Evolutionary conservation across 2,797 vertebrate genomes (phyloP).

Genomic region (Scolopax rusticola): DNA sequence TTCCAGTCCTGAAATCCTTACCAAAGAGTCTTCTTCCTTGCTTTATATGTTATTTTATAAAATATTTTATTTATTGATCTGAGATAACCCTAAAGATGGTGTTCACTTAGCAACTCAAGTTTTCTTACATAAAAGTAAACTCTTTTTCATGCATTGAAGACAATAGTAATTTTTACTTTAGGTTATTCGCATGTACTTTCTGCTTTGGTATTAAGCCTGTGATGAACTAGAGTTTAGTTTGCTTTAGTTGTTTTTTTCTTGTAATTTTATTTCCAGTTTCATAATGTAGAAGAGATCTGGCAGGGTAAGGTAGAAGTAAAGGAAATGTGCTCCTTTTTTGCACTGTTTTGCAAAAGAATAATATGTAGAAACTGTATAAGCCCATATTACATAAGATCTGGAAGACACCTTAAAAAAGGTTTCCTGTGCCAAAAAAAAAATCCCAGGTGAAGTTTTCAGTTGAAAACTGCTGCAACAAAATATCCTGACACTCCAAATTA

Average conservation of each 20-base stretch:
- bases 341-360: not conserved
- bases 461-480: constrained; percentile 4
- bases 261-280: not conserved
- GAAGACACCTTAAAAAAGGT: not conserved
- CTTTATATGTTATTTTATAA: not conserved
- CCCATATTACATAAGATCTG: not conserved
- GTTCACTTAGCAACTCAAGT: not conserved
- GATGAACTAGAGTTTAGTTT: not conserved
- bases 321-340: not conserved
- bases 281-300: not conserved
- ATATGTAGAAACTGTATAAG: not conserved
- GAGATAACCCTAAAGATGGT: not conserved
- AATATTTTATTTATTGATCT: not conserved
- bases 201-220: not conserved
- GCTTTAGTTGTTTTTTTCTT: not conserved
- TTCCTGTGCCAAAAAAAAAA: not conserved
- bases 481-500: constrained; percentile 8
- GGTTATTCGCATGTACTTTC: not conserved
- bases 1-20: not conserved
- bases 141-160: not conserved
- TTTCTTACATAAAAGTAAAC: not conserved
- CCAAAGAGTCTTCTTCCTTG: not conserved
- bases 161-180: not conserved
- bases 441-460: not conserved
- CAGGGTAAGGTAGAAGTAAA: not conserved